These are phyloP conservation scores for Nannoperca obscura DNA, from an alignment of 2,797 vertebrate species.

Conservation along the genomic window DNA sequence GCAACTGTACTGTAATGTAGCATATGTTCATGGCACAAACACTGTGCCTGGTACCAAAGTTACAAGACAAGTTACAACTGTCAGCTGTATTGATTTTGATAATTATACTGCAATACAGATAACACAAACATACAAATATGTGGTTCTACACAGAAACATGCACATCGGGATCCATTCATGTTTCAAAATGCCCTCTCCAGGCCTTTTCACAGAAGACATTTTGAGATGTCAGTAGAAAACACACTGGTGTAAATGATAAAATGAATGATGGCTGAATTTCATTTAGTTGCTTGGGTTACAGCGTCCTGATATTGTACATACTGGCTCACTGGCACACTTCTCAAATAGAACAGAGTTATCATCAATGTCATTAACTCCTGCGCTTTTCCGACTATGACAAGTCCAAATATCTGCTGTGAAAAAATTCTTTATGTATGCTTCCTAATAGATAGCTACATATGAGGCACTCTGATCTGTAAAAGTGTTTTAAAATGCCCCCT, in stretches of 20 bases:
- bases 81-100: no score
- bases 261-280: background rate
- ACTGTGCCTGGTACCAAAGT: background rate
- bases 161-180: no score
- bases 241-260: background rate
- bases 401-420: no score
- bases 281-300: background rate
- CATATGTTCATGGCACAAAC: background rate
- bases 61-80: no score
- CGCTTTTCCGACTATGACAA: background rate
- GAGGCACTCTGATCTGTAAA: background rate
- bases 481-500: slow-evolving; percentile 17
- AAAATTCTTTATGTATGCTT: background rate
- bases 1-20: background rate
- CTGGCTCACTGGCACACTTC: no score
- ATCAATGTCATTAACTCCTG: background rate
- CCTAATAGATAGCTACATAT: background rate
- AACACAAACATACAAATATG: background rate
- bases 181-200: no score
- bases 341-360: background rate
- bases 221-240: background rate
- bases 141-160: background rate
- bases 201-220: background rate
- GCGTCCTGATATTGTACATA: no score
- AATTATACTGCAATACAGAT: no score